Evolutionary conservation across 2,113 vertebrate species (phyloP), one percentile per base, ranked within the genome.

Genomic region (Myxocyprinus asiaticus): DNA sequence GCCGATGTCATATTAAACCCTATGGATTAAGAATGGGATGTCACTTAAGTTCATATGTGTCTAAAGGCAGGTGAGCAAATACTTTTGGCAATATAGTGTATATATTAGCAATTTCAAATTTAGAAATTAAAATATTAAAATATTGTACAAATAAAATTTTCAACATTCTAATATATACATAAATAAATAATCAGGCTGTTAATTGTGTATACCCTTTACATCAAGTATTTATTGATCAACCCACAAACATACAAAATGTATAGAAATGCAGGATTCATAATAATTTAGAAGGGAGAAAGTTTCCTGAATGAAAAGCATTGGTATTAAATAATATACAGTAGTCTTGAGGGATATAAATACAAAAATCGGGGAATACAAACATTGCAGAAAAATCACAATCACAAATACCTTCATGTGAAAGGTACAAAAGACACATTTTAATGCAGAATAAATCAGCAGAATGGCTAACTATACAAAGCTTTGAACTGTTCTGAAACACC

Each of bases 311-410:
- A 77, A 83, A 80, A 77, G 45, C 62, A 14, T 80, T 77, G 15
- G 47, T 22, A n/a, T 76, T 33, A 59, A 51, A 73, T 72, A 70
- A 33, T 6, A 64, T 63, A 42, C 22, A 33, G 22, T 33, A 33
- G 11, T 72, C 44, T 84, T 64, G 14, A 77, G 75, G 63, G 77
- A 50, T 58, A 59, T 15, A 68, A 12, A 68, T 33, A 75, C 56
- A 62, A 70, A n/a, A 62, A 82, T 22, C 56, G 7, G 75, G 14
- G 45, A 33, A 76, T 80, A 76, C 72, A 83, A 77, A 80, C 17
- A 48, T 12, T 80, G 82, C 78, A 77, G 78, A 56, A 65, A 67
- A 43, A 9, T 53, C 69, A 80, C 82, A 64, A 81, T 84, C 82
- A 80, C 78, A 77, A 73, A 73, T 48, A 67, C 50, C 42, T 61